Evolutionary conservation across 1,140 invertebrate genomes (phyloP), one percentile per base, ranked within the genome.

Genomic region (Rhopalosiphum maidis): DNA sequence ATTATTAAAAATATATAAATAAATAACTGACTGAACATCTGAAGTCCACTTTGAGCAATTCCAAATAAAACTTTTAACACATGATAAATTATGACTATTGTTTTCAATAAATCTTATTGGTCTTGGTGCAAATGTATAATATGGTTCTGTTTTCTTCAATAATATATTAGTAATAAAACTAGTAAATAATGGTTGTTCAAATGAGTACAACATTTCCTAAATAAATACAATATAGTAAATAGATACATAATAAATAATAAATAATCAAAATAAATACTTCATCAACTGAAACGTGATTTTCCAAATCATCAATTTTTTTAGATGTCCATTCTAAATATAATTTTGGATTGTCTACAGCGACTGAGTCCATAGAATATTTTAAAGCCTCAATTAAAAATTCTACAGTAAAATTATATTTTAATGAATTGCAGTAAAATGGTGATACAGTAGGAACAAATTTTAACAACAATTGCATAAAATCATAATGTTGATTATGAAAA

Each of bases 181-280:
- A n/a, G 68, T 93, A 5, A 93, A 93, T 41, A 93, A 55, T 22
- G 91, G 91, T 86, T 93, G 91, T 93, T 93, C 91, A 43, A 93
- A 93, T 86, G 91, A 93, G 85, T 85, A 93, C 1, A 37, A 51
- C 51, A 37, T 91, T 48, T 91, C 90, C 90, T 91, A 83, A 11
- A 91, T 3, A 77, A 91, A 91, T n/a, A 54, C 7, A 54, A 82
- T 23, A 35, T 2, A 15, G 4, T 90, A 22, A 68, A 90, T 90
- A 68, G 0, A 60, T 35, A 37, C 18, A 68, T 15, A 15, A 41
- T 21, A 55, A 55, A 55, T 68, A 30, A 41, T 43, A 25, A n/a
- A n/a, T 43, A 11, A 90, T 68, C 43, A 5, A 35, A 77, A 37
- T 68, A 60, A 68, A 93, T 54, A 93, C 91, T 54, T 93, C 41